Evolutionary conservation across 1,140 invertebrate genomes (phyloP), one percentile per base, ranked within the genome.

Genomic region (Diachasmimorpha longicaudata): DNA sequence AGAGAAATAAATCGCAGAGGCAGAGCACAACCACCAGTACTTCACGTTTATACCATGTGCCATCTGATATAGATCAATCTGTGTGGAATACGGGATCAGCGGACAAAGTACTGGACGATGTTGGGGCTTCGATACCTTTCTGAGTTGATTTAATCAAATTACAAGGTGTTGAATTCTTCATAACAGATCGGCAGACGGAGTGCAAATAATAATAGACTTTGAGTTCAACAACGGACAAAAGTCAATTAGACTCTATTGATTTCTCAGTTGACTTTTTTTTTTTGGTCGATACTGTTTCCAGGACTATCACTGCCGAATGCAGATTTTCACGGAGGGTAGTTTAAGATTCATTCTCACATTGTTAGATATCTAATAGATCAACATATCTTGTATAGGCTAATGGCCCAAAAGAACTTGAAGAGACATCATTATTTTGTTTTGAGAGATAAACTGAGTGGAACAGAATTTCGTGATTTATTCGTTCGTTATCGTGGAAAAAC

Each of bases 51-150:
- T 36, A 52, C 14, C 9, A 67, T 42, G 14, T n/a, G 8, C 2
- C 70, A 42, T 23, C 67, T 23, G 63, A 72, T 42, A 42, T 68
- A 46, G 36, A 72, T 46, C 37, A 25, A 52, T 39, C 23, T 31
- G 52, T 68, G 25, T 75, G 68, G 72, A 74, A 67, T 46, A 71
- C 55, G 19, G 37, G 13, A 25, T 19, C 67, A 16, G 75, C 69
- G 16, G 78, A 77, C 6, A 79, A 75, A 21, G 75, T 77, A 52
- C 25, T 79, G 66, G 78, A 79, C 42, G 82, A 82, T n/a, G 80
- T 83, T 44, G 86, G 84, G 36, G 80, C 79, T 21, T 83, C 85
- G 8, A 87, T 87, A 85, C 82, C 83, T 68, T 86, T 86, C 69
- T 86, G 81, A 72, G 23, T 58, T 21, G 2, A 39, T 42, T n/a